Base-by-base conservation (phyloP, 2,888 invertebrate genomes). In the Orthosia gothica region DNA sequence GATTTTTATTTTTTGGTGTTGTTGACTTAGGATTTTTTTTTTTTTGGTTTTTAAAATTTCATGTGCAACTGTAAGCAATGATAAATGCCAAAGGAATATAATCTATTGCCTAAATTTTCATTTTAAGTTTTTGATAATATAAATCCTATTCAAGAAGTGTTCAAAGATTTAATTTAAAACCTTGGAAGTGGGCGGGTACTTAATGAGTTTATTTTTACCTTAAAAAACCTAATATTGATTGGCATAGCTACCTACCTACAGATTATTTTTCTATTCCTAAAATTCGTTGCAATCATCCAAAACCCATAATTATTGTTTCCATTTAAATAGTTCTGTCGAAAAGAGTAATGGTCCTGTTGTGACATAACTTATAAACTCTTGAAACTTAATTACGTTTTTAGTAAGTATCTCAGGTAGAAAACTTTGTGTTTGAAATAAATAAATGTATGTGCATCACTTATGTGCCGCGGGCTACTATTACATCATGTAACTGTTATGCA, bases 371-470 rank as follows among this genome's bases (percentile, higher is more conserved):
- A 50, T 18, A 23, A 12, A 32, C 23, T n/a, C 26, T 55, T 64
- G 40, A 74, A 64, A 74, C 26, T 15, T 55, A 20, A 49, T 45
- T 20, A 15, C 5, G 50, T 57, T 58, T 66, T 57, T 66, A 74
- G 76, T 85, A 82, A 69, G 77, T 81, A 79, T 62, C 66, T 32
- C 12, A 18, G 68, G 57, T 50, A 65, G 70, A 70, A 62, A 74
- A 75, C 15, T 15, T 23, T 63, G 55, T 59, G 52, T 66, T 76
- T 69, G 68, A 67, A 71, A 58, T 76, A 71, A 76, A 64, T 79
- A n/a, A 72, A 70, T 85, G 88, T 89, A 91, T 92, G 91, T 92
- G 92, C 91, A 92, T 92, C 89, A 90, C 87, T 86, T 87, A 79
- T 83, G 88, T 90, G 87, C 88, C 88, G 91, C 90, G 91, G 92